Evolutionary conservation across 2,888 invertebrate genomes (phyloP).

Genomic region (Eupithecia exiguata): DNA sequence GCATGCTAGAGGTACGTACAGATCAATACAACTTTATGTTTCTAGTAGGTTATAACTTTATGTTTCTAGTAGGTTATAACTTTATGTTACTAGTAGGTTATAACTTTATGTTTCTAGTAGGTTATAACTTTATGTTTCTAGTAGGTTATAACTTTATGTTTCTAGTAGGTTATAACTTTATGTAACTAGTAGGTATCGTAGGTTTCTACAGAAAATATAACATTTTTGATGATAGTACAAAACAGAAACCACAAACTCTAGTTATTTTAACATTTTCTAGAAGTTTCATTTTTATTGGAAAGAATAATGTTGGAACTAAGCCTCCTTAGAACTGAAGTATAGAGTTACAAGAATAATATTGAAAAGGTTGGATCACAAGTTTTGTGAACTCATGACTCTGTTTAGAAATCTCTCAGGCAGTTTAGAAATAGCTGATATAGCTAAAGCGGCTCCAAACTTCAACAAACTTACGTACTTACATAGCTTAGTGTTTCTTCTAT

Average conservation of each 20-base stretch:
- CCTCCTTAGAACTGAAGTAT: not conserved
- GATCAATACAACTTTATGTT: too few species aligned
- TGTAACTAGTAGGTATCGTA: too few species aligned
- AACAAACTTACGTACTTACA: not conserved
- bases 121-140: too few species aligned
- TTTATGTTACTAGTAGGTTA: too few species aligned
- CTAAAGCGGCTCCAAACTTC: constrained; percentile 12
- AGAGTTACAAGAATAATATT: not conserved
- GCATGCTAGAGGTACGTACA: too few species aligned
- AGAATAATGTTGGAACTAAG: not conserved
- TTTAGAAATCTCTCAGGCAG: not conserved
- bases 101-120: too few species aligned
- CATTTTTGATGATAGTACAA: not conserved
- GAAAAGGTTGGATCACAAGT: not conserved
- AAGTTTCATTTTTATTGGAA: not conserved
- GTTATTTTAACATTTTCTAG: not conserved
- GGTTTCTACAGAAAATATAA: not conserved
- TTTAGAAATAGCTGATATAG: constrained; percentile 3
- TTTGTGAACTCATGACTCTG: not conserved
- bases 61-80: too few species aligned
- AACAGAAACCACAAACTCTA: not conserved
- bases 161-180: too few species aligned
- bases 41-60: too few species aligned
- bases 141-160: too few species aligned
- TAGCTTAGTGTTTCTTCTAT: constrained; percentile 1